Base-by-base conservation (phyloP, 2,888 invertebrate genomes). In the Nineta flava region DNA sequence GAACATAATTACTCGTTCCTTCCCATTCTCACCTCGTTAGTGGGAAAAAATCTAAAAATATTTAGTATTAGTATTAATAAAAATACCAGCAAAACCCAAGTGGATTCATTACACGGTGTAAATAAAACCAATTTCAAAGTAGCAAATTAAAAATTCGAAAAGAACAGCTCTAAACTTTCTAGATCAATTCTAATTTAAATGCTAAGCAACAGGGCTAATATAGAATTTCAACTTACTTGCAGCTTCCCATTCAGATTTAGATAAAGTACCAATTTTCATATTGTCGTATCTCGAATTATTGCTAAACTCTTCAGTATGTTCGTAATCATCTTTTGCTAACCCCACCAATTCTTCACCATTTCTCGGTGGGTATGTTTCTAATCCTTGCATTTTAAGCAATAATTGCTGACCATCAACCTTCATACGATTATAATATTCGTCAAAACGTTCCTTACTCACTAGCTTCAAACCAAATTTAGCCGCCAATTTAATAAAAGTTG, bases 231-330 rank as follows among this genome's bases (percentile, higher is more conserved):
- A 79, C 84, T 81, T 71, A 92, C 92, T 84, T 55, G 83, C 79
- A 53, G 87, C 92, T 69, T 95, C 93, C 95, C 95, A 95, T 68
- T 95, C 94, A 42, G 84, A 77, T 58, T 77, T 75, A 10, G 92
- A 88, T 58, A 95, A 73, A 2, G 95, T 94, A 10, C 94, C 93
- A 56, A 87, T 68, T 49, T 64, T 64, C 16, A 62, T 59, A 52
- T 63, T 65, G n/a, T 66, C 65, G 10, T 21, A 19, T 55, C 60
- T 58, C 54, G 63, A 63, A 40, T 66, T 58, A 56, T 70, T 70
- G 59, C 75, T 67, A 61, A 73, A 78, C 46, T 74, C 68, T 52
- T 75, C 71, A 3, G 83, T 86, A 70, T 90, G 86, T 43, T 69
- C 66, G 70, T 88, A 94, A 59, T 91, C 84, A 9, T 72, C 70